Percentiles rank a stretch among this genome's conserved stretches.
These are phyloP conservation scores for Polylopha cassiicola DNA, from an alignment of 2,888 invertebrate species.

Conservation along the genomic window DNA sequence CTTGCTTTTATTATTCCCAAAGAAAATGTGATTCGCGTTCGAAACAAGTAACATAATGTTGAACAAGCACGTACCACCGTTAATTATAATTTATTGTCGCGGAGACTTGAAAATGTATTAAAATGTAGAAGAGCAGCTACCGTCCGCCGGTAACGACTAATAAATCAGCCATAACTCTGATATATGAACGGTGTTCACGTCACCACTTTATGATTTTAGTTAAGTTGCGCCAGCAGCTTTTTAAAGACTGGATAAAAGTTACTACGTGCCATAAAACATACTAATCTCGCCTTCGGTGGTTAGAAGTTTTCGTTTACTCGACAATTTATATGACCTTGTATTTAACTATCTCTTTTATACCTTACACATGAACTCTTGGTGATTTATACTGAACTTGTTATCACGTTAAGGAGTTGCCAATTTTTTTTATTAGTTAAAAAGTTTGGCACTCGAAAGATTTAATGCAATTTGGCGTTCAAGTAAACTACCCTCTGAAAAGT, in stretches of 20 bases:
- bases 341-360: no score
- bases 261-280: constrained; percentile 10
- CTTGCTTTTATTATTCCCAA: constrained; percentile 7
- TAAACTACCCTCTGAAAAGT: no score
- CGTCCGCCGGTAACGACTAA: constrained; percentile 26
- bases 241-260: constrained; percentile 17
- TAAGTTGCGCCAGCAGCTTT: constrained; percentile 15
- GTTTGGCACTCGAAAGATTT: no score
- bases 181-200: constrained; percentile 32
- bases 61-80: constrained; percentile 23
- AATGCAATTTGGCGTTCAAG: no score
- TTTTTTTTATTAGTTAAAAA: no score
- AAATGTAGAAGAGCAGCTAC: constrained; percentile 30
- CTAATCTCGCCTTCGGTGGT: constrained; percentile 15
- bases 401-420: no score
- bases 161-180: constrained; percentile 36
- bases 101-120: constrained; percentile 30
- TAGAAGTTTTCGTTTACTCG: no score
- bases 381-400: no score
- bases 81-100: constrained; percentile 30
- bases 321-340: no score
- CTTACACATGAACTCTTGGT: no score
- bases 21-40: constrained; percentile 8
- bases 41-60: constrained; percentile 18
- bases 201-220: constrained; percentile 32